Evolutionary conservation across 2,113 vertebrate species (phyloP), one percentile per base, ranked within the genome.

Genomic region (Prinia subflava): DNA sequence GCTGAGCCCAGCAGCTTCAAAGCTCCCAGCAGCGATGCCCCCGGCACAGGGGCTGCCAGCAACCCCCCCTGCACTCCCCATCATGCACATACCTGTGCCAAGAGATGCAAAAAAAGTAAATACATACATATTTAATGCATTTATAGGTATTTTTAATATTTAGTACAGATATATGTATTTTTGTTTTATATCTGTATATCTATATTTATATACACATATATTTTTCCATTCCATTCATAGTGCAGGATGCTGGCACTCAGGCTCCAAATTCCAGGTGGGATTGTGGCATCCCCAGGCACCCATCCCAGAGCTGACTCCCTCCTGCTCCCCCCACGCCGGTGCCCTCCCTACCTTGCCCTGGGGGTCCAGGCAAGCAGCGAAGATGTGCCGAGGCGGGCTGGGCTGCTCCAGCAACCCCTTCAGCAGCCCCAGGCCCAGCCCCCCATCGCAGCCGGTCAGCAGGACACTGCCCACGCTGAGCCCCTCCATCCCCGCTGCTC

Each of bases 251-350:
- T 37, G 41, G 15, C 2, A 3, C 35, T 44, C 75, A 55, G 53
- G 21, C 21, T 31, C 7, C 18, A 21, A 30, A 0, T 55, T 33
- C 30, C 50, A 41, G 41, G 3, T 10, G 14, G 46, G 33, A 41
- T 7, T 8, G 33, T 12, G 30, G 27, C 30, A 60, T 23, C 19
- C n/a, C 30, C 16, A 53, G 13, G 7, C 7, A 4, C 50, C n/a
- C 10, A 2, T 37, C 52, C 33, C 16, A 2, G 46, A 41, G 14
- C 39, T 50, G 59, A 30, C 5, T 39, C 59, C 30, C 35, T 8
- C 50, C 13, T 1, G 3, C 11, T 9, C 31, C 13, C 7, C 27
- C 35, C 3, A 0, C 1, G 0, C 47, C 6, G 0, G 7, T 27
- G 4, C 17, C 37, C 23, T 74, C 31, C 73, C 23, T 90, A 96